Conservation (phyloP, 2,113 vertebrate genomes). For the Mungos mungo region DNA sequence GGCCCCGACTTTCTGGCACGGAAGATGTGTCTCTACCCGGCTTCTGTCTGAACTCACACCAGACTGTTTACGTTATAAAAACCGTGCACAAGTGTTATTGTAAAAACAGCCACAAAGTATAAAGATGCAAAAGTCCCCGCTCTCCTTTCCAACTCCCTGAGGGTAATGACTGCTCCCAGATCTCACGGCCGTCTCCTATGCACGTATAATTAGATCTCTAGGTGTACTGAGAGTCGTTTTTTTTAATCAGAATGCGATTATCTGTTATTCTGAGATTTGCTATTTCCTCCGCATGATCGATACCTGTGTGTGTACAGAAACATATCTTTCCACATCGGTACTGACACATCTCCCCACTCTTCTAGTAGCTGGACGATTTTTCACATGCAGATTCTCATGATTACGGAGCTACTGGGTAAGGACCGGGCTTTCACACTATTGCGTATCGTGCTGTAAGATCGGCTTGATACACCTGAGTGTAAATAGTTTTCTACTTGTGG, state of each 20-base stretch:
- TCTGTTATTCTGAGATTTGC: background rate
- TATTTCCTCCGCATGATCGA: background rate
- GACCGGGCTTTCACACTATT: background rate
- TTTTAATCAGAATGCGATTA: background rate
- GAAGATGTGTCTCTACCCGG: background rate
- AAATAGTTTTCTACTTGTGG: background rate
- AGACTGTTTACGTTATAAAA: conserved; percentile 56
- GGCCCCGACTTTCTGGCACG: background rate
- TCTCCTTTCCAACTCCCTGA: conserved; percentile 5
- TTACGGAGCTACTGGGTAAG: background rate
- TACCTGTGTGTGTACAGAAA: background rate
- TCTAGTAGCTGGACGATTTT: background rate
- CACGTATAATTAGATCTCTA: background rate
- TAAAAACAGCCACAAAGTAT: conserved; percentile 56
- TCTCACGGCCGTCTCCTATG: background rate
- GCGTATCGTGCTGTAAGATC: background rate
- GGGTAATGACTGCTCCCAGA: background rate
- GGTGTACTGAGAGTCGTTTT: background rate
- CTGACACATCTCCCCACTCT: background rate
- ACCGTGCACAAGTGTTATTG: background rate
- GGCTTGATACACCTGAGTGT: background rate
- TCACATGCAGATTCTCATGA: background rate
- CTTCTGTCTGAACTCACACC: background rate
- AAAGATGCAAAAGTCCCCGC: conserved; percentile 42
- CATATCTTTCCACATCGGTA: background rate